phyloP scores from a whole-genome alignment of 2,797 vertebrate species.

The Lepus townsendii region DNA sequence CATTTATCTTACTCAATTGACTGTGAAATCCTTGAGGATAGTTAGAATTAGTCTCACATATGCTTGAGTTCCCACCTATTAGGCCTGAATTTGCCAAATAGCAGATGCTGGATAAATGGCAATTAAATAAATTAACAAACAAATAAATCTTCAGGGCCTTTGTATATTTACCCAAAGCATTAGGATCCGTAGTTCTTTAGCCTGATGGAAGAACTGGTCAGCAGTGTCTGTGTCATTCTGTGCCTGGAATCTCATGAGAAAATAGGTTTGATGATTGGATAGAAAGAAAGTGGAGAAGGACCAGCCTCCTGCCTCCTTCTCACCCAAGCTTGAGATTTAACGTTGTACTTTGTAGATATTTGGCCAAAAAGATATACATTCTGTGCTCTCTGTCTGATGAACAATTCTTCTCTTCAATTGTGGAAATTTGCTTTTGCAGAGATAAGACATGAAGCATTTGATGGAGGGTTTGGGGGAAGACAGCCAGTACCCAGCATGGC shows the following conservation, averaged over 20 bases:
- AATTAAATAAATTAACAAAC: conserved; percentile 62
- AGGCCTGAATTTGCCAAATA: conserved; percentile 58
- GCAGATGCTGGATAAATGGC: conserved; percentile 65
- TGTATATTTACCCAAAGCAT: not conserved
- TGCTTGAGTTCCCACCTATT: conserved; percentile 53
- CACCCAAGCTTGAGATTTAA: conserved; percentile 35
- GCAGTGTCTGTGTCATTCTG: not conserved
- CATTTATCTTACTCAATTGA: conserved; percentile 64
- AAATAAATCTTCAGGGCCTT: conserved; percentile 57
- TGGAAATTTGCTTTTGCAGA: conserved; percentile 57
- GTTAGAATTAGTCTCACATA: conserved; percentile 58
- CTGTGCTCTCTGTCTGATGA: conserved; percentile 39
- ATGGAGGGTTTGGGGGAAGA: conserved; percentile 33
- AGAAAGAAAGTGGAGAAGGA: not conserved
- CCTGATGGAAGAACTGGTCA: not conserved
- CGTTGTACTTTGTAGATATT: conserved; percentile 33
- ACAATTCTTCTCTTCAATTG: conserved; percentile 28
- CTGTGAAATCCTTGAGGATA: conserved; percentile 57
- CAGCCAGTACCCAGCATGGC: not conserved
- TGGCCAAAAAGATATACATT: conserved; percentile 56
- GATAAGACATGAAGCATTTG: conserved; percentile 61
- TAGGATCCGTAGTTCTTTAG: not conserved
- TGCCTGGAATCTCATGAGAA: not conserved
- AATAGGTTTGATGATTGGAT: conserved; percentile 22
- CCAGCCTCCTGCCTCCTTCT: not conserved